Evolutionary conservation across 2,797 vertebrate genomes (phyloP).

Genomic region (Micropoecilia bifurca): DNA sequence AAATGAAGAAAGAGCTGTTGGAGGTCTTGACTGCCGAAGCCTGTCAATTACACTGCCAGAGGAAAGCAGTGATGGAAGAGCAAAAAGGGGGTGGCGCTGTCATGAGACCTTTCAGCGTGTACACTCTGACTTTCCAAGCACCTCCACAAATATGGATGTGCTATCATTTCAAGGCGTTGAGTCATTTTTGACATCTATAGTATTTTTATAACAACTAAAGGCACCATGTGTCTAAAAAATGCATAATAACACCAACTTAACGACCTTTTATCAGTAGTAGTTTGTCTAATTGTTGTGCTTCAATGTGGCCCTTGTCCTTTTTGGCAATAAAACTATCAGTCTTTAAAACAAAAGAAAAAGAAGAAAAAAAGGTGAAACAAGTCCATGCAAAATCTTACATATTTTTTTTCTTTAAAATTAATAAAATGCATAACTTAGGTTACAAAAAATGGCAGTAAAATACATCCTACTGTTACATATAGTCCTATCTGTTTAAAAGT

Average conservation of each 20-base stretch:
- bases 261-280: background rate
- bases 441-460: background rate
- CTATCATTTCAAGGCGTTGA: background rate
- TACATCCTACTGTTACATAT: background rate
- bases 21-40: conserved; percentile 79
- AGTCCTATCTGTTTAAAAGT: background rate
- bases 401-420: background rate
- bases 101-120: conserved; percentile 48
- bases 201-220: too few relatives aligned
- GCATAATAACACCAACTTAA: background rate
- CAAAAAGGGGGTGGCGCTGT: conserved; percentile 65
- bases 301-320: background rate
- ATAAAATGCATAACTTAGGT: background rate
- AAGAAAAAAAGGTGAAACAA: background rate
- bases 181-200: too few relatives aligned
- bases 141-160: conserved; percentile 34
- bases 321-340: background rate
- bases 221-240: too few relatives aligned
- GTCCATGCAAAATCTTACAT: background rate
- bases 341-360: background rate
- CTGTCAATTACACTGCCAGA: conserved; percentile 82
- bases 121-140: conserved; percentile 32
- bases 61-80: conserved; percentile 64
- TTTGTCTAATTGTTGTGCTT: background rate
- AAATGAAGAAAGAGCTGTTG: conserved; percentile 85